phyloP scores from a whole-genome alignment of 1,140 invertebrate species.

The Acromyrmex charruanus region DNA sequence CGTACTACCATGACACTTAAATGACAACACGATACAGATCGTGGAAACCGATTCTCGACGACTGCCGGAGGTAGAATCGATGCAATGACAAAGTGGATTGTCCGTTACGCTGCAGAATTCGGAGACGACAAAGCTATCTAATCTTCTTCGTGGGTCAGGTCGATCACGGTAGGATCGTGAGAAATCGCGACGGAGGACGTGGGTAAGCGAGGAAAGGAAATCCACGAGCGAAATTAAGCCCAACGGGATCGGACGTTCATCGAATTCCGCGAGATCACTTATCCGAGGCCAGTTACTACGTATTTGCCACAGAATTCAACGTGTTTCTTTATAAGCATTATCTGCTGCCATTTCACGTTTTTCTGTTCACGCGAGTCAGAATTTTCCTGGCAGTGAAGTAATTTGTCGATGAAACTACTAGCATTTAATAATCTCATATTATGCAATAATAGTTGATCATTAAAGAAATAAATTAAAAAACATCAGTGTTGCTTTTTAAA shows the following conservation, averaged over 20 bases:
- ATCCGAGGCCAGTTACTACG: slow-evolving; percentile 41
- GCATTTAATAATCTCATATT: background rate
- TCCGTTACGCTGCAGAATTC: slow-evolving; percentile 44
- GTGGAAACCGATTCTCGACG: slow-evolving; percentile 20
- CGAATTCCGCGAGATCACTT: slow-evolving; percentile 66
- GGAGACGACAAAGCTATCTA: slow-evolving; percentile 39
- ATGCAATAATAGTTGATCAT: background rate
- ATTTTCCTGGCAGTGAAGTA: background rate
- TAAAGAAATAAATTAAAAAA: background rate
- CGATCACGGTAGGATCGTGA: slow-evolving; percentile 67
- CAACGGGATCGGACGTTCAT: slow-evolving; percentile 68
- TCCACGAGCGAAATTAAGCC: slow-evolving; percentile 65
- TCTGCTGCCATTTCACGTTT: slow-evolving; percentile 15
- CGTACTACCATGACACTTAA: slow-evolving; percentile 13
- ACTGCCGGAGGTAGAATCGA: slow-evolving; percentile 42
- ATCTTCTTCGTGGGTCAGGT: slow-evolving; percentile 61
- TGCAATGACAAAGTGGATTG: slow-evolving; percentile 60
- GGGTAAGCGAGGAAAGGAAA: slow-evolving; percentile 52
- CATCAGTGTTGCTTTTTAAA: background rate
- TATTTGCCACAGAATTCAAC: slow-evolving; percentile 22
- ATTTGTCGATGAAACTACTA: background rate
- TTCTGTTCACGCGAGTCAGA: slow-evolving; percentile 29
- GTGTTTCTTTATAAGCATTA: slow-evolving; percentile 37
- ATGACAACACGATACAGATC: slow-evolving; percentile 47
- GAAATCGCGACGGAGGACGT: slow-evolving; percentile 56